Evolutionary conservation across 1,140 invertebrate species (phyloP), one percentile per base, ranked within the genome.

Genomic region (Oreohelix idahoensis): DNA sequence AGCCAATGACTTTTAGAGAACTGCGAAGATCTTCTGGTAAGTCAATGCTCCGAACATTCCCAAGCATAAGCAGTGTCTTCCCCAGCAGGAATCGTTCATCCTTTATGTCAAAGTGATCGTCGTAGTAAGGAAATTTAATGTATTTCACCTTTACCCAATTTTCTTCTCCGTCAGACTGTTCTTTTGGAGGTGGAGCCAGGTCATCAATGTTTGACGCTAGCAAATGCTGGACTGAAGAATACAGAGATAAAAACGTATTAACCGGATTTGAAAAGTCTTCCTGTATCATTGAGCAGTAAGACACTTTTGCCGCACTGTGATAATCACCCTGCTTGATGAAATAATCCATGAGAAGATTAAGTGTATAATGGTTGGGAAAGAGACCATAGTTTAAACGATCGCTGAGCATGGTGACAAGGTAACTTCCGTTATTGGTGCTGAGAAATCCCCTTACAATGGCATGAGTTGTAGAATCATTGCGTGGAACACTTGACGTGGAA

Each of bases 341-440:
- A 49, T 94, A 93, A 88, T 98, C 95, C 93, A 99, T 94, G n/a
- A 98, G 91, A 26, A 98, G 93, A 92, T 97, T 97, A 66, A 95
- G 95, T 63, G 94, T 93, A 87, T 95, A 95, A 80, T 95, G 92
- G 93, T 99, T 97, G 26, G 96, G 94, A 90, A 98, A 98, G 45
- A 99, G 92, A 0, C 98, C 98, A 93, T 96, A 98, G 88, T 96
- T 96, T 73, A 92, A 92, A 74, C 97, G 95, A 90, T 97, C 95
- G 87, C 96, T 94, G 26, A 99, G 91, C 26, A 97, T 94, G 36
- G 94, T 91, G 0, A 97, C 86, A 23, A 98, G 92, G 42, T 95
- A 93, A 23, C 96, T 92, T 42, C 90, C 86, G 83, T 94, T 92
- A 0, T 94, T 93, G 87, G 93, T 91, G 58, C 95, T 92, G 0